Evolutionary conservation across 2,888 invertebrate genomes (phyloP), one percentile per base, ranked within the genome.

Genomic region (Aphidius colemani): DNA sequence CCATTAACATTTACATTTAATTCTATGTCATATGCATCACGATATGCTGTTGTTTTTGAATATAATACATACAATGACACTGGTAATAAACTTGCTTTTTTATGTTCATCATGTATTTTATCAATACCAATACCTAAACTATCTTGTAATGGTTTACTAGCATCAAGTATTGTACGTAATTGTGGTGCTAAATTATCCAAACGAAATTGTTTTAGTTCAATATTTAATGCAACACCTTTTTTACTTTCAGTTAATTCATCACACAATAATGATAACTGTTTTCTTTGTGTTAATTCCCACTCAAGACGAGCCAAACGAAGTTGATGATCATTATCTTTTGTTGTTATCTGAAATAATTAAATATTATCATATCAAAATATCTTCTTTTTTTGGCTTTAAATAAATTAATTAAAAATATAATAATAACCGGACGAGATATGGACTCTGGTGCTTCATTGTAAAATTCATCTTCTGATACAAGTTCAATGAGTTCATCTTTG

Each of bases 401-500:
- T 30, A 49, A 2, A 49, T 11, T 43, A 8, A 40, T 50, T 18
- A 50, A 89, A 61, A 48, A 78, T 74, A 67, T 46, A 62, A 59
- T 10, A 11, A 87, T 84, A 83, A 92, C 92, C 11, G 87, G 87
- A 69, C 89, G 85, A 10, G 90, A 85, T 64, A 94, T 86, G 55
- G 85, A 85, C 71, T 85, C 82, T 7, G 94, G 93, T 18, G 95
- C 95, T 79, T 91, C 88, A 73, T 86, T 85, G 76, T 91, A 92
- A 81, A 97, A 97, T 75, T 95, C 92, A 64, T 92, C 90, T 59
- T 92, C 86, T 0, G 93, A 83, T 2, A 98, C 91, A 58, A 98
- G 85, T 75, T 95, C 92, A 74, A 98, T 95, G 76, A 92, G 91
- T 83, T 96, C 95, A 86, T 97, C 96, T 81, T 94, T 94, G 8